Base-by-base conservation (phyloP, 2,113 vertebrate species). In the Strix uralensis region DNA sequence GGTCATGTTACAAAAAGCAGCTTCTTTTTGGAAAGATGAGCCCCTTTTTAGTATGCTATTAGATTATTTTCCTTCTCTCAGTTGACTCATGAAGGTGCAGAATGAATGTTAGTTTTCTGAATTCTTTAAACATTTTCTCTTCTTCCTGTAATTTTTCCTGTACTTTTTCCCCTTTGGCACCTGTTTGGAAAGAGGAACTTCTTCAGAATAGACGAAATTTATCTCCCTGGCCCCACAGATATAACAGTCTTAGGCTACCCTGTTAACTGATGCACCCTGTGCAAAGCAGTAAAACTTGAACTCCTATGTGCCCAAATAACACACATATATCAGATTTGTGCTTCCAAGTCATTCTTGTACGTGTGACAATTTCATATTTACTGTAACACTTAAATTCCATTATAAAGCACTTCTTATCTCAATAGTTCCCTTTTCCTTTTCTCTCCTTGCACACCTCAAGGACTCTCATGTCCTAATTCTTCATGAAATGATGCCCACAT, bases 1-100 rank as follows among this genome's bases (percentile, higher is more conserved):
- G 98, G 98, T 97, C 97, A 96, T 18, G 72, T 90, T 96, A 94
- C 93, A 95, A 94, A 97, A 97, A 97, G 65, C 67, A 96, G 87
- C 94, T 96, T 94, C 86, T 96, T 94, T 92, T 93, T 96, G 82
- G 96, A 96, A 97, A 96, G 88, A 92, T 86, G 81, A 97, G 34
- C 40, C 84, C n/a, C 61, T 90, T 90, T 94, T 90, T 92, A 95
- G 73, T 38, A 26, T 38, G 36, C 49, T 36, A 42, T 94, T 94
- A 88, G 91, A 96, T 96, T 97, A 94, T 94, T 97, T 97, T 96
- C 38, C 38, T 93, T 96, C 54, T 92, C 66, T 92, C 84, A 59
- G 47, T 74, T 88, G 46, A 62, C 89, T 91, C 61, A 81, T 58
- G 71, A 94, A 95, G 86, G 23, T 94, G 58, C 21, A 95, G 77